Base-by-base conservation (phyloP, 2,888 invertebrate genomes). In the Mesodorylaimus sp. region DNA sequence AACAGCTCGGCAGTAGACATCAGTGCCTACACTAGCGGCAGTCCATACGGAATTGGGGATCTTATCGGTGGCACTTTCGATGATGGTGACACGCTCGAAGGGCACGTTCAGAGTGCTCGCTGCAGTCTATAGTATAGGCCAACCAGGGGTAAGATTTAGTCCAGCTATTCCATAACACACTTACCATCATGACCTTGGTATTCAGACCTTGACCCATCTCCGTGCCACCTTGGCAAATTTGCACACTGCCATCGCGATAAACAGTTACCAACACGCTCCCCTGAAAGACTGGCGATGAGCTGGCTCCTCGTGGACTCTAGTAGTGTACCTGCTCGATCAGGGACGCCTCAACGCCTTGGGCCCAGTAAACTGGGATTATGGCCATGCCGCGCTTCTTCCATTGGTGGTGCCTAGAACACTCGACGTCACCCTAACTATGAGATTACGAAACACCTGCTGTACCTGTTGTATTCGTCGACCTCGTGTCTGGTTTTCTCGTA, bases 121-220 rank as follows among this genome's bases (percentile, higher is more conserved):
- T 2, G 85, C 83, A 13, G 86, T 79, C 70, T 75, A 62, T 1
- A 32, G 7, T 32, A 32, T n/a, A n/a, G n/a, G n/a, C n/a, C n/a
- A n/a, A n/a, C n/a, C n/a, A n/a, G n/a, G n/a, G n/a, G n/a, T n/a
- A n/a, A n/a, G n/a, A n/a, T n/a, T n/a, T n/a, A n/a, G n/a, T n/a
- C n/a, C n/a, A n/a, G n/a, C n/a, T n/a, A n/a, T n/a, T n/a, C n/a
- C n/a, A n/a, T n/a, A n/a, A n/a, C n/a, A n/a, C n/a, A n/a, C n/a
- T n/a, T n/a, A 70, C 70, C 75, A 88, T 88, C 48, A 85, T 79
- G 81, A 88, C 85, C 74, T 93, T 93, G 0, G 85, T 89, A 65
- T 89, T 83, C 2, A 93, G 71, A 1, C 91, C 93, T 71, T 93
- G 93, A 0, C 93, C 93, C 81, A 93, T 91, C 74, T 93, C 93